Conservation (phyloP, 2,797 vertebrate genomes). For the Poecilia wingei region DNA sequence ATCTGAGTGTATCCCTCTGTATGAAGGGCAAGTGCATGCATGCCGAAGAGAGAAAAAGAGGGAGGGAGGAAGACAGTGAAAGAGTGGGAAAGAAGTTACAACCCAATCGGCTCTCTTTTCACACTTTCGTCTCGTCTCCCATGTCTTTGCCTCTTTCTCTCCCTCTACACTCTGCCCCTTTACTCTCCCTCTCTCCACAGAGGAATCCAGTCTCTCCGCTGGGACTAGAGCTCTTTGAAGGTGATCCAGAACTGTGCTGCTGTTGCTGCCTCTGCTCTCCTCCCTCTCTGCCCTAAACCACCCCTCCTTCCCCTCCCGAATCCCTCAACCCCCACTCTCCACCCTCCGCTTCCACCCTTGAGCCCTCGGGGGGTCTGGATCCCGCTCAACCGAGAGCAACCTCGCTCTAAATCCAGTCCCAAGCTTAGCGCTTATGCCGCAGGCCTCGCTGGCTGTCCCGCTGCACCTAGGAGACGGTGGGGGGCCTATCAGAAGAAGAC, state of each 20-base stretch:
- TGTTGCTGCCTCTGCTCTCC: slow-evolving; percentile 59
- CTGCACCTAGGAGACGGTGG: slow-evolving; percentile 56
- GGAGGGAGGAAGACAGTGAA: slow-evolving; percentile 42
- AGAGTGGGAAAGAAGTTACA: slow-evolving; percentile 58
- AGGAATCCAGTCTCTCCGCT: slow-evolving; percentile 75
- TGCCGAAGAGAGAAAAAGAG: slow-evolving; percentile 43
- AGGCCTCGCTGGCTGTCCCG: slow-evolving; percentile 66
- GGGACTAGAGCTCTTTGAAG: slow-evolving; percentile 82
- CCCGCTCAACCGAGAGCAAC: slow-evolving; percentile 67
- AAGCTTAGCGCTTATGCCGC: slow-evolving; percentile 62
- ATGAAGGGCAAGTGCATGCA: slow-evolving; percentile 83
- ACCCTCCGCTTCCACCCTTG: slow-evolving; percentile 46
- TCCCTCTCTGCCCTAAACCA: slow-evolving; percentile 43
- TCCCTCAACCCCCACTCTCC: slow-evolving; percentile 33
- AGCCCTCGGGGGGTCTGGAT: slow-evolving; percentile 74
- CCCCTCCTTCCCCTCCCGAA: slow-evolving; percentile 1
- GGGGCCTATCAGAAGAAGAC: slow-evolving; percentile 47
- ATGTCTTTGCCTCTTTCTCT: slow-evolving; percentile 51
- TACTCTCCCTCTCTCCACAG: slow-evolving; percentile 66
- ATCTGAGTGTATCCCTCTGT: slow-evolving; percentile 68
- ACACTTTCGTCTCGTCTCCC: slow-evolving; percentile 60
- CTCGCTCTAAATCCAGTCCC: slow-evolving; percentile 73
- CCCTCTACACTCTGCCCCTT: slow-evolving; percentile 45
- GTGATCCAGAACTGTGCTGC: slow-evolving; percentile 80
- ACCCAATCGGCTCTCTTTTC: slow-evolving; percentile 58